A percentile compares a stretch with the other conserved stretches of the same genome.
Evolutionary conservation across 2,888 invertebrate genomes (phyloP).

Genomic region (Odontothrips loti): DNA sequence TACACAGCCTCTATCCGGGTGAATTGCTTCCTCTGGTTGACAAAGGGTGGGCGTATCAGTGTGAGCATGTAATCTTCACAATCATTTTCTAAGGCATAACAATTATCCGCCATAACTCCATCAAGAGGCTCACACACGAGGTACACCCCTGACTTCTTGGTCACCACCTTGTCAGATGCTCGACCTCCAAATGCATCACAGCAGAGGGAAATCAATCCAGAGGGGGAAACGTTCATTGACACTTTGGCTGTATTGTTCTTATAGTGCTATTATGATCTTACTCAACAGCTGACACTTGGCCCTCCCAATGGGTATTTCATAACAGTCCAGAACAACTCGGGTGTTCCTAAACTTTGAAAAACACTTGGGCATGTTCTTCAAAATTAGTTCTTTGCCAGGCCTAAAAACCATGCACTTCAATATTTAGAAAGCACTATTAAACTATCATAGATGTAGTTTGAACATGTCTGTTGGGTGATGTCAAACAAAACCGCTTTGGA

Average conservation of each 20-base stretch:
- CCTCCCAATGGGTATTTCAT: slow-evolving; percentile 27
- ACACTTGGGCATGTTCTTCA: neutral
- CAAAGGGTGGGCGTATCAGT: neutral
- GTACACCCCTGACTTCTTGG: slow-evolving; percentile 9
- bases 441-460: neutral
- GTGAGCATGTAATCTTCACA: neutral
- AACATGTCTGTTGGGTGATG: neutral
- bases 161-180: slow-evolving; percentile 31
- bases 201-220: slow-evolving; percentile 31
- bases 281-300: slow-evolving; percentile 29
- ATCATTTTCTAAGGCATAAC: slow-evolving; percentile 29
- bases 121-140: slow-evolving; percentile 28
- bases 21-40: neutral
- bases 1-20: neutral
- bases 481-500: neutral
- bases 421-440: neutral
- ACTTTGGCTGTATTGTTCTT: slow-evolving; percentile 30
- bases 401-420: neutral
- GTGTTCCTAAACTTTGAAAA: neutral
- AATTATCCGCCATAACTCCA: slow-evolving; percentile 29
- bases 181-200: slow-evolving; percentile 28
- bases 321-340: slow-evolving; percentile 30
- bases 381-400: neutral
- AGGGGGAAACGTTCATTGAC: slow-evolving; percentile 29
- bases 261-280: slow-evolving; percentile 27